phyloP scores from a whole-genome alignment of 2,888 invertebrate genomes.

The Gryllus longicercus region DNA sequence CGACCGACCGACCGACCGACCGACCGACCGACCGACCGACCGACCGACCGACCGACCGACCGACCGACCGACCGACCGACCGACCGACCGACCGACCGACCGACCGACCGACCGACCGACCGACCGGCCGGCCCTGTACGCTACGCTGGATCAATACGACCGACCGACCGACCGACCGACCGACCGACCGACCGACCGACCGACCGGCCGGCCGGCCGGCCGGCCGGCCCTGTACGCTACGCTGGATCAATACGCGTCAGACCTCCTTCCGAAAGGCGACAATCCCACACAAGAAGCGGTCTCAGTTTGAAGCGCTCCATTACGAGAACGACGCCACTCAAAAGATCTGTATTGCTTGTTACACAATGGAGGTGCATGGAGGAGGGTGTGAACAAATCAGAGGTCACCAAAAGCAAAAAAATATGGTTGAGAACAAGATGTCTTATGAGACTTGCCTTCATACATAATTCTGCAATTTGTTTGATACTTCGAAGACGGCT shows the following conservation, averaged over 20 bases:
- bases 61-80: background rate
- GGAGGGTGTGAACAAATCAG: too few relatives aligned
- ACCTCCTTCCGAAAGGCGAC: background rate
- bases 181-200: background rate
- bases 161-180: background rate
- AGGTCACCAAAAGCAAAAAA: too few relatives aligned
- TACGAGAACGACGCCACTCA: background rate
- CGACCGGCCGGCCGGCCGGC: background rate
- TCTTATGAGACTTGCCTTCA: too few relatives aligned
- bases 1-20: background rate
- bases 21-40: background rate
- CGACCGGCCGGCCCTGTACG: background rate
- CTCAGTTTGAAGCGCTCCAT: conserved; percentile 18
- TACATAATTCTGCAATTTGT: too few relatives aligned
- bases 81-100: background rate
- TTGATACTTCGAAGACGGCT: too few relatives aligned
- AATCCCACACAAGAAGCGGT: conserved; percentile 19
- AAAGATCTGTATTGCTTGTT: too few relatives aligned
- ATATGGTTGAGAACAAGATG: too few relatives aligned
- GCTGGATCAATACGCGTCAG: background rate
- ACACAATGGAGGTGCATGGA: too few relatives aligned
- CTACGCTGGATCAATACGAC: too few relatives aligned
- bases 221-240: background rate
- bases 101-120: background rate
- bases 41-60: background rate